Conservation (phyloP, 2,113 vertebrate genomes). For the Solea senegalensis region DNA sequence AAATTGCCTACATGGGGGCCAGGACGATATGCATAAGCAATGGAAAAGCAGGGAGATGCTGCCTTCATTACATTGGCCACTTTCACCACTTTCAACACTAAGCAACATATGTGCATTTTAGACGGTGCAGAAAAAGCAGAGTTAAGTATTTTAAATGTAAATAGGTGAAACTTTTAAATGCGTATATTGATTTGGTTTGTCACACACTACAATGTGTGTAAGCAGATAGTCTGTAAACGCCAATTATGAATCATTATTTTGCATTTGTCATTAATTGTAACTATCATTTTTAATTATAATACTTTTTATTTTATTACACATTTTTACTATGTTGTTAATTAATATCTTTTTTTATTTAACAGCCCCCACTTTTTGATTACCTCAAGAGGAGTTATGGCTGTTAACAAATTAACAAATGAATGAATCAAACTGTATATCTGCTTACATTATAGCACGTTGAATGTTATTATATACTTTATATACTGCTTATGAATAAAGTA, state of each 20-base stretch:
- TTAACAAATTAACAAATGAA: too few species aligned
- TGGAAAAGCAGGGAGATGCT: slow-evolving; percentile 49
- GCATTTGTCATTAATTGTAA: background rate
- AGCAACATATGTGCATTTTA: slow-evolving; percentile 52
- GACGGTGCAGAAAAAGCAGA: slow-evolving; percentile 49
- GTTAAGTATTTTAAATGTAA: slow-evolving; percentile 17
- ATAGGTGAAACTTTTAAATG: background rate
- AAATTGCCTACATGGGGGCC: slow-evolving; percentile 29
- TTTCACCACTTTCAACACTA: slow-evolving; percentile 38
- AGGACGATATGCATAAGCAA: slow-evolving; percentile 54
- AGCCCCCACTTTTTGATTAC: too few species aligned
- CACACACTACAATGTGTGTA: background rate
- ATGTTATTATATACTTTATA: too few species aligned
- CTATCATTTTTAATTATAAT: too few species aligned
- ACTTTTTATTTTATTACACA: too few species aligned
- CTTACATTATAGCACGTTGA: too few species aligned
- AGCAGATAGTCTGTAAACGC: background rate
- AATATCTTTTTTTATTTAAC: too few species aligned
- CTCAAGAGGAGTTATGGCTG: too few species aligned
- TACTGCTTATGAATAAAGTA: too few species aligned
- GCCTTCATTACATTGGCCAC: slow-evolving; percentile 69
- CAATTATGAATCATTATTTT: background rate
- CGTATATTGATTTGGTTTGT: background rate
- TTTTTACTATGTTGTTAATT: too few species aligned
- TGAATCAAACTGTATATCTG: too few species aligned